Conservation (phyloP, 2,888 invertebrate species). For the Synanthedon tipuliformis region DNA sequence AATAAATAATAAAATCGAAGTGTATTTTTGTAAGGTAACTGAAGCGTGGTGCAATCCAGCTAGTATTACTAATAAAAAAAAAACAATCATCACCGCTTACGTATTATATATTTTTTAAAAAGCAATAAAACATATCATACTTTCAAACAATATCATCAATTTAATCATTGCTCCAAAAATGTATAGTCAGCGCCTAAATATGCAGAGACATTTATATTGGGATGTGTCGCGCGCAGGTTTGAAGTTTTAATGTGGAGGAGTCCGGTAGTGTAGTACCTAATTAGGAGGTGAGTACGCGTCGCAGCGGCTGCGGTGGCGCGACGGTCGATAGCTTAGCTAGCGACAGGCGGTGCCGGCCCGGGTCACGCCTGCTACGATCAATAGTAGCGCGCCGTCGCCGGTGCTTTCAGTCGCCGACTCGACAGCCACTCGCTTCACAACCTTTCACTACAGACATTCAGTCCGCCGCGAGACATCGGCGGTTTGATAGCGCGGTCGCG, state of each 20-base stretch:
- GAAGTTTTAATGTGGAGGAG: constrained; percentile 43
- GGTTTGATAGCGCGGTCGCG: constrained; percentile 24
- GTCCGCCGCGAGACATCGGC: constrained; percentile 44
- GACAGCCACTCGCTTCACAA: constrained; percentile 23
- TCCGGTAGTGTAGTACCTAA: constrained; percentile 37
- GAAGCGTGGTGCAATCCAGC: no score
- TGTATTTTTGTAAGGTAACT: no score
- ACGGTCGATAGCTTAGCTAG: constrained; percentile 56
- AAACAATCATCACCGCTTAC: no score
- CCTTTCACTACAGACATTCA: constrained; percentile 44
- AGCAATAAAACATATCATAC: no score
- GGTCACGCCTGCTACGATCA: constrained; percentile 52
- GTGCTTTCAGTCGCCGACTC: constrained; percentile 21
- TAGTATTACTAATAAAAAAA: no score
- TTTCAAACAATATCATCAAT: no score
- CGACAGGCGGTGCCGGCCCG: constrained; percentile 57
- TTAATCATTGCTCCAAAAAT: no score
- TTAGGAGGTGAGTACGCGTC: constrained; percentile 47
- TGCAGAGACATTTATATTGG: constrained; percentile 19
- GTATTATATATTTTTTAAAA: no score
- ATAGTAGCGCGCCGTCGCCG: constrained; percentile 43
- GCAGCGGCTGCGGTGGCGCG: constrained; percentile 50
- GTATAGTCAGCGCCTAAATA: not conserved
- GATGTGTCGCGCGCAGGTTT: constrained; percentile 31
- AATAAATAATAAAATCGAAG: no score